Evolutionary conservation across 2,797 vertebrate species (phyloP), one percentile per base, ranked within the genome.

Genomic region (Simalia tracyae): DNA sequence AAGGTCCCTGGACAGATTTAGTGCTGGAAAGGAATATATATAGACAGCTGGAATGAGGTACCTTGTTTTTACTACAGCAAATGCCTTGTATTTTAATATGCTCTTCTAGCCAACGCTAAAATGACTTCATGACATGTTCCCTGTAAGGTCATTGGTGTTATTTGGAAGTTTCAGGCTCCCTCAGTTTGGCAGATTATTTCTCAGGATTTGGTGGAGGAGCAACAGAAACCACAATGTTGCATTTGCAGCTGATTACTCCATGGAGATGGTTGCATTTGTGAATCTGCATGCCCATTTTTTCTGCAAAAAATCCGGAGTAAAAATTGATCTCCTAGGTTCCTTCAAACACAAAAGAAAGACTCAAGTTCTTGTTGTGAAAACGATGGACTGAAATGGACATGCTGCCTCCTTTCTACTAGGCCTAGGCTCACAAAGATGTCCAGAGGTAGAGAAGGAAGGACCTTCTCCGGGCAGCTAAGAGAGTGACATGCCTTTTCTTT

Each of bases 1-100:
- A 97, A 96, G 92, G 91, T 93, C 93, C 95, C 95, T 87, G 57
- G 86, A 94, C 95, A 95, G 91, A 96, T 96, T 96, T 96, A 92
- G 56, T 88, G 61, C 93, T 94, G 89, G 93, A 96, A 97, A 95
- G 88, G 95, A 96, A 90, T 31, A 42, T 6, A 84, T 42, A 91
- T 92, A 92, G 95, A 92, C 93, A 95, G 95, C 92, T 86, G 92
- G 95, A 97, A 95, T 89, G 92, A 90, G 15, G 10, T 84, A 56
- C 86, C 63, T 95, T 84, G 54, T 95, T 94, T 92, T 94, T 97
- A 95, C 93, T 92, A 88, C 89, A n/a, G 91, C 31, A 36, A 46
- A 26, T 90, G 54, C 93, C 89, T 93, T 96, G 92, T 92, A 93
- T 95, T 97, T 96, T 97, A 97, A 96, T 95, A 89, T 86, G 90